Conservation (phyloP, 92 coral and sea anemone species). For the Epizoanthus rinbou region DNA sequence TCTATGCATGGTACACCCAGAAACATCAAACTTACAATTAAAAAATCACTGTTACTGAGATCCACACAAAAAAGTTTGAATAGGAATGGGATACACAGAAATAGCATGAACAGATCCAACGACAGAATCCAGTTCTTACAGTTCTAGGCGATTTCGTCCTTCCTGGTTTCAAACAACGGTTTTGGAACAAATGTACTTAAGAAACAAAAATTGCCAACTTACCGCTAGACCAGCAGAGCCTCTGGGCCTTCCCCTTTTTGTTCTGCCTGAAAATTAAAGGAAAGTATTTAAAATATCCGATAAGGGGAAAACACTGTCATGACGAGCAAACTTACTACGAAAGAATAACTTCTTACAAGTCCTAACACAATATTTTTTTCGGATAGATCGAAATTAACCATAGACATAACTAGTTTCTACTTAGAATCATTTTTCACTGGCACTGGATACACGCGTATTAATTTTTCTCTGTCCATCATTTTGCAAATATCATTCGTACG, state of each 20-base stretch:
- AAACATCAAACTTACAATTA: too few species aligned
- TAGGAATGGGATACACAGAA: too few species aligned
- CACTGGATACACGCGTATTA: not conserved
- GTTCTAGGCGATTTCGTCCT: not conserved
- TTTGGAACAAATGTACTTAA: not conserved
- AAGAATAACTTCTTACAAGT: not conserved
- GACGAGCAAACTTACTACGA: not conserved
- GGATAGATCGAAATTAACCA: constrained; percentile 17
- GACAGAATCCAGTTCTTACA: too few species aligned
- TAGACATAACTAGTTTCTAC: not conserved
- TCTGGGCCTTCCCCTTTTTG: constrained; percentile 41
- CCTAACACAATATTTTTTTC: constrained; percentile 31
- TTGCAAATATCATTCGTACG: constrained; percentile 7
- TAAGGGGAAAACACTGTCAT: not conserved
- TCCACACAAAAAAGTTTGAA: too few species aligned
- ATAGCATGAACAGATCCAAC: too few species aligned
- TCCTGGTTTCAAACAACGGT: not conserved
- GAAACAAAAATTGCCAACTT: not conserved
- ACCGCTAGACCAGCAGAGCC: constrained; percentile 42
- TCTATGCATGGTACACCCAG: too few species aligned
- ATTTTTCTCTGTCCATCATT: not conserved
- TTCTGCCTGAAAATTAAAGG: constrained; percentile 19
- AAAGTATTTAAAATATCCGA: not conserved
- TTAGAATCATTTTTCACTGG: not conserved
- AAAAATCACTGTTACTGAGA: too few species aligned